Evolutionary conservation across 2,888 invertebrate species (phyloP), one percentile per base, ranked within the genome.

Genomic region (Apamea epomidion): DNA sequence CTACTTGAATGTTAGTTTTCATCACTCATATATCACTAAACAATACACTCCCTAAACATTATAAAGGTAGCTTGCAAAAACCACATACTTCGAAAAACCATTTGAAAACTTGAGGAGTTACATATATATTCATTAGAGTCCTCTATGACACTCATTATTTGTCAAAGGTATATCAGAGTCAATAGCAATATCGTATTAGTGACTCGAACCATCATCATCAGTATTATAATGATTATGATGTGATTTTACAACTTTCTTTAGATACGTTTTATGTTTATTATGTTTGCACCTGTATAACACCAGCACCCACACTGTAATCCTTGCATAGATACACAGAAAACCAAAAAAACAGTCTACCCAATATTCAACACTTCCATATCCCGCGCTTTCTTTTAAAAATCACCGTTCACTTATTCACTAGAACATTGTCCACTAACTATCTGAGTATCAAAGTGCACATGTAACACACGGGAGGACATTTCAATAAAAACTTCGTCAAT

Each of bases 401-500:
- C 32, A 62, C 58, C 1, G 32, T n/a, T 42, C 18, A 60, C 29
- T n/a, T 68, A 54, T 45, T 58, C 64, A 18, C 25, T 29, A 54
- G 6, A 75, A 69, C 45, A 65, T 54, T 45, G 29, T 18, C 21
- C n/a, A 60, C 18, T 62, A 71, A 32, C 60, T 48, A 48, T 58
- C 16, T 5, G 21, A 64, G 71, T 42, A 76, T 25, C 65, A 85
- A 73, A 78, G 67, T 80, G 70, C 69, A 77, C 74, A n/a, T 25
- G 69, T 81, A 58, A 51, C 77, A 67, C 77, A 83, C 82, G 65
- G 62, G 89, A 89, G 90, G 90, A 88, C 90, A 88, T 84, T 90
- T 90, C 86, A 90, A 90, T 90, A 90, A 88, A 90, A 90, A 87
- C 82, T 71, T 74, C 64, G 82, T 62, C 84, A 88, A 88, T 89